phyloP scores from a whole-genome alignment of 2,113 vertebrate species.

The Monarcha castaneiventris region DNA sequence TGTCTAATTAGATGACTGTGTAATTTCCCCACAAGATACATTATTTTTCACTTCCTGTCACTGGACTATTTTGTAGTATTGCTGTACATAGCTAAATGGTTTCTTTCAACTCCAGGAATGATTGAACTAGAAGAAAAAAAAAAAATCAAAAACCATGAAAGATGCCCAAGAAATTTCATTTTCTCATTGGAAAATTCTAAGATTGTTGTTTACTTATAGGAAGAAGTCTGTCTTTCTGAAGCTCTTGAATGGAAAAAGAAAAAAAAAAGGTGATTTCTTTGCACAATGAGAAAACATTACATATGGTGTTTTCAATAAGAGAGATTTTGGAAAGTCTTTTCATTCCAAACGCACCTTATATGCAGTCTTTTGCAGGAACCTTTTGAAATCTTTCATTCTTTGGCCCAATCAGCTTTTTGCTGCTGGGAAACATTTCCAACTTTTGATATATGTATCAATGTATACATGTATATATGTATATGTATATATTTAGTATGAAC shows the following conservation, averaged over 20 bases:
- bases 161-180: neutral
- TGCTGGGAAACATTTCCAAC: neutral
- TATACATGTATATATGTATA: too few relatives aligned
- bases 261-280: neutral
- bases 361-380: neutral
- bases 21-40: constrained; percentile 46
- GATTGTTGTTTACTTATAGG: neutral
- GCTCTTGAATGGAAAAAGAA: neutral
- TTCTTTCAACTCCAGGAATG: constrained; percentile 15
- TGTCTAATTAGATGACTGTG: constrained; percentile 54
- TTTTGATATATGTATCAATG: neutral
- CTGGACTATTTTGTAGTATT: constrained; percentile 8
- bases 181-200: neutral
- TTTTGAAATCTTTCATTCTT: neutral
- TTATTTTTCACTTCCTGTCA: constrained; percentile 49
- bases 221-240: neutral
- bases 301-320: neutral
- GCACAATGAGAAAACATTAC: neutral
- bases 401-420: neutral
- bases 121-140: neutral
- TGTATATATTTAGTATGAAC: neutral
- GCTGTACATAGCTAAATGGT: neutral
- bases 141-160: neutral
- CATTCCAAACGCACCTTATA: neutral
- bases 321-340: neutral